A percentile compares a stretch with the other conserved stretches of the same genome.
phyloP scores from a whole-genome alignment of 2,888 invertebrate species.

The Limenitis camilla region DNA sequence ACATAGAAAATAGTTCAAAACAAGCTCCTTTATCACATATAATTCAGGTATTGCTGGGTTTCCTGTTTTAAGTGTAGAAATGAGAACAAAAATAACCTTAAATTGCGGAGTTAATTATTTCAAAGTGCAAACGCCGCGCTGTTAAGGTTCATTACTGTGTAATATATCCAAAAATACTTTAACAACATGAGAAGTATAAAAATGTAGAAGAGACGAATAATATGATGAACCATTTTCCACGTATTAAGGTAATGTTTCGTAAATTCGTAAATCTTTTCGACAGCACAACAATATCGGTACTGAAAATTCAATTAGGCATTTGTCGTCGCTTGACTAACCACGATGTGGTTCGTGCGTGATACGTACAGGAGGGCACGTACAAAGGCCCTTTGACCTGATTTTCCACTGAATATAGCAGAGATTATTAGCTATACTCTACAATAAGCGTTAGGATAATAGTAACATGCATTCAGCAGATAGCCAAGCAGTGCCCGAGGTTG shows the following conservation, averaged over 20 bases:
- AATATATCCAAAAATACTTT: neutral
- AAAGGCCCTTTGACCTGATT: slow-evolving; percentile 32
- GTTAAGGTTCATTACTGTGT: neutral
- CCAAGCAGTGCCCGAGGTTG: too few species aligned
- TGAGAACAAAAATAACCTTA: too few species aligned
- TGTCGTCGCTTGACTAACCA: slow-evolving; percentile 52
- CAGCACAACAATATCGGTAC: slow-evolving; percentile 43
- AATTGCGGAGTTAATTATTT: too few species aligned
- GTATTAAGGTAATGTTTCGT: slow-evolving; percentile 11
- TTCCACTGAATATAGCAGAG: slow-evolving; percentile 3
- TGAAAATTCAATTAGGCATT: slow-evolving; percentile 67
- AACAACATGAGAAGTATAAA: neutral
- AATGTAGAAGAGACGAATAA: neutral
- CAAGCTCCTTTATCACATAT: too few species aligned
- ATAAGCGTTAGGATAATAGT: too few species aligned
- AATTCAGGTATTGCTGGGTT: too few species aligned
- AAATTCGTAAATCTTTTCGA: slow-evolving; percentile 42
- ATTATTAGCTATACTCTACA: slow-evolving; percentile 17
- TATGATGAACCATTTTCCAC: slow-evolving; percentile 2
- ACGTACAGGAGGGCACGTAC: slow-evolving; percentile 42
- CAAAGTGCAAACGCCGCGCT: too few species aligned
- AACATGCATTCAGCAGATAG: too few species aligned
- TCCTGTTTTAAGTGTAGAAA: too few species aligned
- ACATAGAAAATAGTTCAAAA: too few species aligned
- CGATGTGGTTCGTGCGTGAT: slow-evolving; percentile 50